phyloP scores from a whole-genome alignment of 2,113 vertebrate genomes.

The Lamprotornis superbus region DNA sequence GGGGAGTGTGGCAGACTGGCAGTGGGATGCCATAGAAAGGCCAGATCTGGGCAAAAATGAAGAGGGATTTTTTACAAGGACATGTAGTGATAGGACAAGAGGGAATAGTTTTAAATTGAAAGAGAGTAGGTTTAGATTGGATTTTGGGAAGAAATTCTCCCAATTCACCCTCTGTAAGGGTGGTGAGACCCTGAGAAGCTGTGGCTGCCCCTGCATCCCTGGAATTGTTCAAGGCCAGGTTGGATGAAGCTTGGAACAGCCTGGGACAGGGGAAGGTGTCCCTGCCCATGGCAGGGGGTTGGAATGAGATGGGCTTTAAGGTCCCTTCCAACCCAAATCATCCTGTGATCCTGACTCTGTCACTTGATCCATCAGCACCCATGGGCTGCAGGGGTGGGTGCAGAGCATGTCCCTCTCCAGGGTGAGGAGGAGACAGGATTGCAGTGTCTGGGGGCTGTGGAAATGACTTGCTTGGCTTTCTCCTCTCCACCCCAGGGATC shows the following conservation, averaged over 20 bases:
- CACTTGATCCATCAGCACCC: fast-evolving
- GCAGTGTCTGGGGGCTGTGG: fast-evolving
- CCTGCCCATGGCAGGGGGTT: background rate
- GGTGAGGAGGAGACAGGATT: background rate
- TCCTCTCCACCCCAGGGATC: background rate
- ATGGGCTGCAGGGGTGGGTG: background rate
- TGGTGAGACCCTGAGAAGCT: background rate
- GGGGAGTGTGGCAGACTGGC: background rate
- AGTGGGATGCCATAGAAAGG: background rate
- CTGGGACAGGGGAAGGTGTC: background rate
- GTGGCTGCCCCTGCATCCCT: background rate
- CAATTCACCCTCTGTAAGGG: background rate
- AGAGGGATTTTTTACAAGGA: background rate
- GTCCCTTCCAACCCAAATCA: background rate
- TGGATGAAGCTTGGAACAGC: background rate
- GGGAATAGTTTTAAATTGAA: background rate
- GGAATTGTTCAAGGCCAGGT: background rate
- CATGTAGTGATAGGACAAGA: background rate
- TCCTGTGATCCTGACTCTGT: background rate
- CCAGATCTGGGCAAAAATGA: background rate
- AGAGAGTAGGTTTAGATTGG: background rate
- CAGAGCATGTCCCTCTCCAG: background rate
- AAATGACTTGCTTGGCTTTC: background rate
- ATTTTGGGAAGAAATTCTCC: background rate
- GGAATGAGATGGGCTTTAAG: background rate